Percentiles rank a stretch among this genome's conserved stretches.
phyloP scores from a whole-genome alignment of 1,140 invertebrate genomes.

The Penaeus chinensis region DNA sequence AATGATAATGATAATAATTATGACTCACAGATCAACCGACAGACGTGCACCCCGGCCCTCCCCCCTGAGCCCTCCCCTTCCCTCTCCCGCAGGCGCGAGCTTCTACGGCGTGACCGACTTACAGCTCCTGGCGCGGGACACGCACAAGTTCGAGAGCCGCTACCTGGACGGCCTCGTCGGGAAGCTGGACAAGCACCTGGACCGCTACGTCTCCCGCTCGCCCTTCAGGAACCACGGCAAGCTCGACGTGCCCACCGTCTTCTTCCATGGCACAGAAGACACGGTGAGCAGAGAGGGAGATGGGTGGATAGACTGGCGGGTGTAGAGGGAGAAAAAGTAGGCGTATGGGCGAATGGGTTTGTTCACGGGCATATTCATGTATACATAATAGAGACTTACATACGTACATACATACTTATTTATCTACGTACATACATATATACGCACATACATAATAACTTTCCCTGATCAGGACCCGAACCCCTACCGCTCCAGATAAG shows the following conservation, averaged over 20 bases:
- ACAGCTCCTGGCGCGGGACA: slow-evolving; percentile 8
- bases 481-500: too few species aligned
- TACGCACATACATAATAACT: too few species aligned
- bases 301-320: too few species aligned
- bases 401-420: too few species aligned
- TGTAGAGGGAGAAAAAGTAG: neutral
- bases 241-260: slow-evolving; percentile 21
- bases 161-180: slow-evolving; percentile 33
- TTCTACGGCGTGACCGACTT: slow-evolving; percentile 19
- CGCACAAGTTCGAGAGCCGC: slow-evolving; percentile 37
- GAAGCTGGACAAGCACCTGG: neutral
- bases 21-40: too few species aligned
- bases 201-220: slow-evolving; percentile 17
- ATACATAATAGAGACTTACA: too few species aligned
- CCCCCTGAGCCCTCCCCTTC: too few species aligned
- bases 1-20: neutral
- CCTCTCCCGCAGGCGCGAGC: slow-evolving; percentile 1
- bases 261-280: slow-evolving; percentile 34
- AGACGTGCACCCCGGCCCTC: too few species aligned
- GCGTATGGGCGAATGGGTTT: too few species aligned
- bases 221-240: slow-evolving; percentile 31
- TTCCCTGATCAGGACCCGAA: too few species aligned
- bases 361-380: too few species aligned
- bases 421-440: too few species aligned
- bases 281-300: neutral